Percentiles rank a stretch among this genome's conserved stretches.
Conservation (phyloP, 2,888 invertebrate species). For the Sepiola atlantica region DNA sequence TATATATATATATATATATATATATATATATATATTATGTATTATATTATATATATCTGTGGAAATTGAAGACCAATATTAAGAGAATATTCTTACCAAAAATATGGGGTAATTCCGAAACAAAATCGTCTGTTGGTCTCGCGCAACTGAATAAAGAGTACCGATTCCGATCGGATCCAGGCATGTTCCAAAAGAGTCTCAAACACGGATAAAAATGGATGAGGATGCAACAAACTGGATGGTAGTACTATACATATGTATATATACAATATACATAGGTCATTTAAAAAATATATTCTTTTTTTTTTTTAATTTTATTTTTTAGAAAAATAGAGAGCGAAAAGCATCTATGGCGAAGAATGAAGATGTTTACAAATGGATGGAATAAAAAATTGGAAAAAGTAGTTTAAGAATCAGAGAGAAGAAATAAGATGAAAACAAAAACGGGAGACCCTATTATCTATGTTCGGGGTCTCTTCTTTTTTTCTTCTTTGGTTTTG, state of each 20-base stretch:
- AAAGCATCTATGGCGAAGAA: neutral
- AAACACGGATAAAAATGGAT: neutral
- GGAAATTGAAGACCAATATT: neutral
- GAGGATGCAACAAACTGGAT: neutral
- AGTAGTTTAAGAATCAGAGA: neutral
- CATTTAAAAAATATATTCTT: neutral
- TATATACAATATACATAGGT: neutral
- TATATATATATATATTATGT: too few species aligned
- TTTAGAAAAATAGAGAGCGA: neutral
- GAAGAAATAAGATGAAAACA: neutral
- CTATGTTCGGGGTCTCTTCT: too few species aligned
- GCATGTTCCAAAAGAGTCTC: constrained; percentile 47
- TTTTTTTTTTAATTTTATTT: too few species aligned
- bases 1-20: too few species aligned
- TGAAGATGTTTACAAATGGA: neutral
- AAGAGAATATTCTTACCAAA: constrained; percentile 58
- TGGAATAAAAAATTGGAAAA: neutral
- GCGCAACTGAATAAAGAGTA: constrained; percentile 68
- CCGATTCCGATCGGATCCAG: constrained; percentile 58
- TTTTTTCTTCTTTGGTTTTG: too few species aligned
- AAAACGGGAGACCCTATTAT: neutral
- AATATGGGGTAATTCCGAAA: constrained; percentile 63
- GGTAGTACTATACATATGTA: neutral
- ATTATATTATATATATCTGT: too few species aligned
- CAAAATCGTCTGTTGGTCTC: constrained; percentile 61